Conservation (phyloP, 2,888 invertebrate genomes). For the Limenitis camilla region DNA sequence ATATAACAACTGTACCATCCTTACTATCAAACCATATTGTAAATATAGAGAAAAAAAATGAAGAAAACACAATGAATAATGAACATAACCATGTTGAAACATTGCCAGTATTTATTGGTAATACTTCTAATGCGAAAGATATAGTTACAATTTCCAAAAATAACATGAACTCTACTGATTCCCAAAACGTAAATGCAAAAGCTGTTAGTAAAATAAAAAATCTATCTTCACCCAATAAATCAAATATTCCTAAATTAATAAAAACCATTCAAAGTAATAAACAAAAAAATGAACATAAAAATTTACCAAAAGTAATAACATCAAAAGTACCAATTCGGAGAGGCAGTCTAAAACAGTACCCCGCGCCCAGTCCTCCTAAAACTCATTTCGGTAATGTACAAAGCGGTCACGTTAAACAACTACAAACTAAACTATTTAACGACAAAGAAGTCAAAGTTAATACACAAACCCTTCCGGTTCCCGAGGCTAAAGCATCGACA, state of each 20-base stretch:
- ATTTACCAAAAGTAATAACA: slow-evolving; percentile 44
- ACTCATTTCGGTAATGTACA: slow-evolving; percentile 61
- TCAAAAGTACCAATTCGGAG: slow-evolving; percentile 64
- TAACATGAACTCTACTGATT: neutral
- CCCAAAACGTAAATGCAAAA: neutral
- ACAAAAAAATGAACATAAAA: slow-evolving; percentile 47
- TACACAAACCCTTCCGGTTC: slow-evolving; percentile 22
- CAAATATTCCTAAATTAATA: slow-evolving; percentile 61
- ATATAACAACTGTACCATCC: neutral
- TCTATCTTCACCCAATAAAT: slow-evolving; percentile 34
- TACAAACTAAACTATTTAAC: slow-evolving; percentile 62
- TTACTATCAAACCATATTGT: neutral
- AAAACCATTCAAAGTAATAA: slow-evolving; percentile 46
- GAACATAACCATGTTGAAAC: neutral
- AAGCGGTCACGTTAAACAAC: slow-evolving; percentile 65
- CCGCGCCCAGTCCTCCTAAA: slow-evolving; percentile 65
- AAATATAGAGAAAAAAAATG: neutral
- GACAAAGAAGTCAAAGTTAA: slow-evolving; percentile 37
- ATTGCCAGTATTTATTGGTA: too few relatives aligned
- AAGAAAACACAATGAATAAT: neutral
- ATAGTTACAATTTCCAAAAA: too few relatives aligned
- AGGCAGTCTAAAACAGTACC: slow-evolving; percentile 54
- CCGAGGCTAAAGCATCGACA: slow-evolving; percentile 49
- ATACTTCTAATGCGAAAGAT: too few relatives aligned
- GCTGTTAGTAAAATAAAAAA: slow-evolving; percentile 3